Conservation (phyloP, 2,888 invertebrate genomes). For the Drosophila atroscutellata region DNA sequence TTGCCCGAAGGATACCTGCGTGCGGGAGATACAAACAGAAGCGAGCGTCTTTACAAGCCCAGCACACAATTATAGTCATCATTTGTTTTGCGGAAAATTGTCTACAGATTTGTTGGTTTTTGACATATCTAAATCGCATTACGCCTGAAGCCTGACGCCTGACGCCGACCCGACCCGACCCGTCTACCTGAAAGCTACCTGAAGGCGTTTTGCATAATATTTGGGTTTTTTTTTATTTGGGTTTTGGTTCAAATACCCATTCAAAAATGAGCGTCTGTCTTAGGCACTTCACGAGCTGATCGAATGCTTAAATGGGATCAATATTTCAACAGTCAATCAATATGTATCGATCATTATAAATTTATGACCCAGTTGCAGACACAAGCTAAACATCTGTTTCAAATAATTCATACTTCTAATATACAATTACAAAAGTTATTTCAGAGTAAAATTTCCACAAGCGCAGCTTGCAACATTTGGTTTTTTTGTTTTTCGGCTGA, state of each 20-base stretch:
- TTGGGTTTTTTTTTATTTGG: slow-evolving; percentile 4
- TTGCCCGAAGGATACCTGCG: slow-evolving; percentile 91
- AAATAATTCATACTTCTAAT: background rate
- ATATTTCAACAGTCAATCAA: background rate
- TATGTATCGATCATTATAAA: no score
- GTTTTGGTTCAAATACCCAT: background rate
- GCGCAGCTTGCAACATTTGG: background rate
- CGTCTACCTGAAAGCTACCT: slow-evolving; percentile 6
- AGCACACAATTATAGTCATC: slow-evolving; percentile 65
- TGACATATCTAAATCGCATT: slow-evolving; percentile 22
- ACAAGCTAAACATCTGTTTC: background rate
- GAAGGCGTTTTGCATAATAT: slow-evolving; percentile 14
- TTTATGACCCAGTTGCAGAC: background rate
- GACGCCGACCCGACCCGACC: background rate
- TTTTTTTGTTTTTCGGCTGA: background rate
- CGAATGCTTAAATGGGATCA: background rate
- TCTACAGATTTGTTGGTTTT: slow-evolving; percentile 24
- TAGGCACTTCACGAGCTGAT: background rate
- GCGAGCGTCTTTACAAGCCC: slow-evolving; percentile 77
- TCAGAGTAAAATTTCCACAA: background rate
- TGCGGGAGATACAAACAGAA: slow-evolving; percentile 69
- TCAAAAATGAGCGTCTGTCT: background rate
- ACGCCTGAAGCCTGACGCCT: slow-evolving; percentile 5
- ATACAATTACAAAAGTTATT: background rate
- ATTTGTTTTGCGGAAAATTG: slow-evolving; percentile 51